Base-by-base conservation (phyloP, 2,113 vertebrate species). In the Neodon shergylaensis region DNA sequence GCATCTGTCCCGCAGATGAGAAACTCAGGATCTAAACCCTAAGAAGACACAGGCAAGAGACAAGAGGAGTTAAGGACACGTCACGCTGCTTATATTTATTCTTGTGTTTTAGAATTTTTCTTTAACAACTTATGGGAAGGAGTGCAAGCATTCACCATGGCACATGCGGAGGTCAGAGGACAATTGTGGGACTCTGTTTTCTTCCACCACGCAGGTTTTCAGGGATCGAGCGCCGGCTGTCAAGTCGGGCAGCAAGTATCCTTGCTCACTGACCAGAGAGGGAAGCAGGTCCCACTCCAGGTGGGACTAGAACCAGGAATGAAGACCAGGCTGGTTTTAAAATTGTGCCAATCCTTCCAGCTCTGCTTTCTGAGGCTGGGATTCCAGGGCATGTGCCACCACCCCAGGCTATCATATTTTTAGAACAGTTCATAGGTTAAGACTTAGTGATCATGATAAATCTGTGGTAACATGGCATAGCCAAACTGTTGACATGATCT, bases 141-240 rank as follows among this genome's bases (percentile, higher is more conserved):
- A 13, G 36, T 72, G 3, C 33, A 6, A 0, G 49, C 49, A n/a
- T 21, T 54, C 4, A 0, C 78, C 33, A n/a, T 13, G 49, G 19
- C 3, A 7, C 52, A 14, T 4, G 79, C 4, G 0, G 11, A 54
- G 49, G 77, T 21, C 52, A 5, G 19, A 24, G 0, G 52, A 82
- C 21, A 58, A 39, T 7, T 21, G 21, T 81, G 78, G 1, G 36
- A 58, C 2, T 58, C 54, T 58, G 52, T 58, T 58, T 17, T 79
- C 10, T 61, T 61, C 21, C 2, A 8, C 79, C 79, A 61, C 1
- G 1, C 26, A n/a, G 22, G 54, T 61, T 17, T 17, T 22, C 58
- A 61, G 54, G 36, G 52, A 81, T 0, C n/a, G 11, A 26, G 39
- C 11, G 24, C 36, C 0, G 11, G 78, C 24, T n/a, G 36, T 61